phyloP scores from a whole-genome alignment of 2,888 invertebrate species.

The Scrobipalpa atriplicella region DNA sequence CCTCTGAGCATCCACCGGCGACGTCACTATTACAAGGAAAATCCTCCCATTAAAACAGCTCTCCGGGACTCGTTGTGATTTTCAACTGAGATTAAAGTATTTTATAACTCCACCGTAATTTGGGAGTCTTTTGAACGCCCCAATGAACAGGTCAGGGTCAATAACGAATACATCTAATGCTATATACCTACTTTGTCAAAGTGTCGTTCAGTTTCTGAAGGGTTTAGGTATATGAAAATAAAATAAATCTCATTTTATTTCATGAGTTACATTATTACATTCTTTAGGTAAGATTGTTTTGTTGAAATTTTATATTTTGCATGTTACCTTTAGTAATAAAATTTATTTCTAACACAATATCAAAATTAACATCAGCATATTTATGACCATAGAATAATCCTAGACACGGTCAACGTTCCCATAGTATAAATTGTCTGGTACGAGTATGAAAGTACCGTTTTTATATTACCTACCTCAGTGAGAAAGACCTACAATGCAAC shows the following conservation, averaged over 20 bases:
- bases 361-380: too few species aligned
- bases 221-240: too few species aligned
- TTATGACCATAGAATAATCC: not conserved
- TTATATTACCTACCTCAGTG: not conserved
- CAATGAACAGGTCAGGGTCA: not conserved
- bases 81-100: conserved; percentile 47
- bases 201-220: too few species aligned
- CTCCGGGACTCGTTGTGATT: conserved; percentile 40
- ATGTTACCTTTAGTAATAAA: too few species aligned
- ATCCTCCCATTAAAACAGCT: conserved; percentile 45
- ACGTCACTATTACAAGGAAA: conserved; percentile 61
- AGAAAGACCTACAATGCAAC: not conserved
- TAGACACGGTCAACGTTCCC: not conserved
- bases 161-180: not conserved
- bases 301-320: too few species aligned
- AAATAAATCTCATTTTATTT: too few species aligned
- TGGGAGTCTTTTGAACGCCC: conserved; percentile 29
- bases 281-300: too few species aligned
- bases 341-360: too few species aligned
- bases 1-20: conserved; percentile 21
- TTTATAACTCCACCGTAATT: conserved; percentile 46
- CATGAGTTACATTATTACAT: too few species aligned
- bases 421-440: not conserved
- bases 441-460: not conserved
- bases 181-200: too few species aligned